Base-by-base conservation (phyloP, 2,888 invertebrate genomes). In the Macropis europaea region DNA sequence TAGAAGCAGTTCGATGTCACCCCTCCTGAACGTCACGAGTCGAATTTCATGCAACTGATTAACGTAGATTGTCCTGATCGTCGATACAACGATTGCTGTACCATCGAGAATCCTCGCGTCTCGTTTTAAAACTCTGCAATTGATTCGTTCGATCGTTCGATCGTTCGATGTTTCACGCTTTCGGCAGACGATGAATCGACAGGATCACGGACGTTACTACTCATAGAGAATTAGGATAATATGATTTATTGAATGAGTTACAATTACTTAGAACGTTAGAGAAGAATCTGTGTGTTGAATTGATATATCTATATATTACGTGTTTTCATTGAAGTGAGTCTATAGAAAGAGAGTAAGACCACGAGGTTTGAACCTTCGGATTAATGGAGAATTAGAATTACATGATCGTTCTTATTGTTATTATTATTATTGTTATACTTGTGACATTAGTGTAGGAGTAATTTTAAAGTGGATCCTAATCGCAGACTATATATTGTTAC, bases 161-260 rank as follows among this genome's bases (percentile, higher is more conserved):
- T n/a, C n/a, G n/a, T n/a, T n/a, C n/a, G n/a, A n/a, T n/a, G 2
- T 17, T 13, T 61, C 4, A 32, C 32, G 17, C n/a, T 9, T 3
- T 28, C 3, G n/a, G 34, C 30, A 56, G 19, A 19, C 47, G 66
- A 66, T 74, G 68, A 32, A 73, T 70, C 60, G 74, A 68, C 42
- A 19, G n/a, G 4, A 45, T 17, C 19, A 61, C 36, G 32, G 54
- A 42, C 47, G 60, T 73, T 69, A 40, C 47, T 43, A 62, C 52
- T 47, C 24, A 70, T 79, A 79, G 79, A 74, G 66, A 70, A 62
- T 54, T 83, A 79, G 80, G 77, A 71, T 61, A 53, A 69, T 80
- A 76, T 73, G 53, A 79, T 66, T 81, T 79, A 22, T 66, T 83
- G 81, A 83, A 83, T 85, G 82, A 66, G 43, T 76, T 78, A 74